phyloP scores from a whole-genome alignment of 2,888 invertebrate species.

The Drosophila niveifrons region DNA sequence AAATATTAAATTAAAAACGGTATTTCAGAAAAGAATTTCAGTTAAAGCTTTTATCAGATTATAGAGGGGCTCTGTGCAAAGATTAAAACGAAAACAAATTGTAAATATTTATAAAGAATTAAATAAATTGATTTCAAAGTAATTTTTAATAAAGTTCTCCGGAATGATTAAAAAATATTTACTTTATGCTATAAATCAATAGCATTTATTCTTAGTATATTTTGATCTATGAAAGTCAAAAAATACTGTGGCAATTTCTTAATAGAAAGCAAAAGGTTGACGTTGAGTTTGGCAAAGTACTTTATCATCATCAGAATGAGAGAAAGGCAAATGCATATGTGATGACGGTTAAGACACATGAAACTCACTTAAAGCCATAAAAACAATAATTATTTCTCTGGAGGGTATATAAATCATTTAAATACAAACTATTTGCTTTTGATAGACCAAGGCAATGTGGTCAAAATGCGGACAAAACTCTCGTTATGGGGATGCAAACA shows the following conservation, averaged over 20 bases:
- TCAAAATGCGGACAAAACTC: constrained; percentile 30
- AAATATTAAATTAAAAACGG: constrained; percentile 14
- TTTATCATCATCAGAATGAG: neutral
- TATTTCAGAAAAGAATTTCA: neutral
- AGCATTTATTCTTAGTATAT: neutral
- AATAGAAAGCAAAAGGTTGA: neutral
- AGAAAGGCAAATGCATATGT: neutral
- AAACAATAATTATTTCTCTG: constrained; percentile 9
- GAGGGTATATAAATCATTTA: constrained; percentile 20
- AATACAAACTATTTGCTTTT: constrained; percentile 19
- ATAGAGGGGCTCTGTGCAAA: neutral
- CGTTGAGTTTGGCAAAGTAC: neutral
- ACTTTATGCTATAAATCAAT: neutral
- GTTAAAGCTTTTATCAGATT: constrained; percentile 3
- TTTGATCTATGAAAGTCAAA: neutral
- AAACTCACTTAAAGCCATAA: neutral
- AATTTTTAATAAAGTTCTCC: neutral
- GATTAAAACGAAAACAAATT: neutral
- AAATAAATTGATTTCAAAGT: constrained; percentile 1
- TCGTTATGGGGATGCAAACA: constrained; percentile 25
- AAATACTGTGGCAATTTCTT: neutral
- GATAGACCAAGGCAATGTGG: constrained; percentile 27
- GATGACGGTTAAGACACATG: neutral
- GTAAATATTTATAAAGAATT: neutral
- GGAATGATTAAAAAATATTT: neutral